Base-by-base conservation (phyloP, 2,888 invertebrate species). In the Esperia sulphurella region DNA sequence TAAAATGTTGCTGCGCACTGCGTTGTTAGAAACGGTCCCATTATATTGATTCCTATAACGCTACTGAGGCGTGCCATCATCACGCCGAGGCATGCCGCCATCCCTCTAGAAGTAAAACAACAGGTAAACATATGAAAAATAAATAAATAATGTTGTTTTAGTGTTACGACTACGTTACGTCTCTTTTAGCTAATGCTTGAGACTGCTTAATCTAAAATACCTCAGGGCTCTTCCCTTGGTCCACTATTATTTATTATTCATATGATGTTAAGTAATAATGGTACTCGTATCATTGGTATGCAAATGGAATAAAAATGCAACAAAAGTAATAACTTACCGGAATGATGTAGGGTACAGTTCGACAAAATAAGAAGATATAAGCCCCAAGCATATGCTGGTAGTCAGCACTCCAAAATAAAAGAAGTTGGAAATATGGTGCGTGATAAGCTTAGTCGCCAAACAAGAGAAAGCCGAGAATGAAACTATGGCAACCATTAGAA, bases 271-370 rank as follows among this genome's bases (percentile, higher is more conserved):
- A 33, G 8, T 10, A 10, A 8, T 3, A 4, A 33, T n/a, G 10
- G 33, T 33, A 10, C 8, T 33, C 7, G 7, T 5, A 33, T 33
- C 7, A 4, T 33, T 5, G 2, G 8, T 10, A 33, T 8, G n/a
- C n/a, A n/a, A n/a, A n/a, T n/a, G n/a, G n/a, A 33, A 10, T 10
- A 4, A 33, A 10, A 14, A 39, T 39, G 9, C 3, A n/a, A n/a
- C 21, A 13, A 39, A 2, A 39, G 14, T 14, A 14, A 13, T 14
- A 39, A 39, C 39, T 65, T 45, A 77, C 78, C 77, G 63, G 53
- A 66, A 65, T 12, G 75, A 75, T 1, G 78, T 78, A 0, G 78
- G 77, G 55, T 70, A 78, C 8, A 76, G 49, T 48, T 76, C 78
- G n/a, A 76, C 68, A 28, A 68, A 73, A 42, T 76, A 78, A 0